Percentiles rank a stretch among this genome's conserved stretches.
These are phyloP conservation scores for Bimastos eiseni DNA, from an alignment of 2,888 invertebrate species.

Conservation along the genomic window DNA sequence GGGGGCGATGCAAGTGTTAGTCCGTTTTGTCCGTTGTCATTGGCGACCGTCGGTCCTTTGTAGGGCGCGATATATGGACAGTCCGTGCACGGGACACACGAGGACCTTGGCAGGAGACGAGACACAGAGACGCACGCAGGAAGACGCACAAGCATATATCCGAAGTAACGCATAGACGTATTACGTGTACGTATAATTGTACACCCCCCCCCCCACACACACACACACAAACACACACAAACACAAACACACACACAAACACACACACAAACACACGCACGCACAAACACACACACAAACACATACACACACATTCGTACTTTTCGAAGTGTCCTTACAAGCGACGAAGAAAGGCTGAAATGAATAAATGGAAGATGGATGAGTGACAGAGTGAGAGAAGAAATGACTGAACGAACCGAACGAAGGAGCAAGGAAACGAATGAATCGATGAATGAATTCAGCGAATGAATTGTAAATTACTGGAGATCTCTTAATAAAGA, in stretches of 20 bases:
- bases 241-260: too few species aligned
- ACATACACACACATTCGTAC: background rate
- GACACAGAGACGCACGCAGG: background rate
- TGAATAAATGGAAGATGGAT: background rate
- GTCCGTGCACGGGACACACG: background rate
- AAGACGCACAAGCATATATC: background rate
- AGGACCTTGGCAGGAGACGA: background rate
- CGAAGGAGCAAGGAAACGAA: background rate
- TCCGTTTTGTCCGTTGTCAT: background rate
- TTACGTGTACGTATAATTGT: too few species aligned
- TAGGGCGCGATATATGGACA: background rate
- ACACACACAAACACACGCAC: background rate
- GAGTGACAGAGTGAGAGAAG: background rate
- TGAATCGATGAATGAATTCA: slow-evolving; percentile 6
- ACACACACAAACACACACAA: too few species aligned
- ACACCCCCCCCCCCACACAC: too few species aligned
- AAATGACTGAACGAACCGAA: background rate
- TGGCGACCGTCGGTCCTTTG: background rate
- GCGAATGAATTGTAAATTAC: background rate
- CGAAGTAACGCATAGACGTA: background rate
- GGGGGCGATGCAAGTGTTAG: background rate
- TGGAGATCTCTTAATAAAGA: background rate
- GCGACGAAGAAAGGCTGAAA: background rate
- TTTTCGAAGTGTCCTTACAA: background rate
- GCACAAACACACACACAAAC: background rate